Evolutionary conservation across 1,140 invertebrate species (phyloP).

Genomic region (Ruditapes philippinarum): DNA sequence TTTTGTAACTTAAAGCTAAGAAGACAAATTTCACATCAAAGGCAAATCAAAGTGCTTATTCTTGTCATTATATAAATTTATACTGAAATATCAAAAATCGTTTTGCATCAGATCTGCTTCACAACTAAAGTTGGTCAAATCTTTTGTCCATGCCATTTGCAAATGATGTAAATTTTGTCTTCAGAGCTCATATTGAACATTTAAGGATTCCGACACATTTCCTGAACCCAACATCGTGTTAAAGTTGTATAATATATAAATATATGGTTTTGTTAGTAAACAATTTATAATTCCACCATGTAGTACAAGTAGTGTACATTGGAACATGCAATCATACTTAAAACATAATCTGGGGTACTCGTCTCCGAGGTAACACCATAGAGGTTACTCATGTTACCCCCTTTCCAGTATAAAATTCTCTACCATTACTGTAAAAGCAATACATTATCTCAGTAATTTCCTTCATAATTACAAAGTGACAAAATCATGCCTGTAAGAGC

Average conservation of each 20-base stretch:
- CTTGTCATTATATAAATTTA: too few species aligned
- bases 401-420: conserved; percentile 59
- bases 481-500: too few species aligned
- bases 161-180: too few species aligned
- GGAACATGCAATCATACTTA: conserved; percentile 36
- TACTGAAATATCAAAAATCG: too few species aligned
- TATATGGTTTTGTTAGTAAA: background rate
- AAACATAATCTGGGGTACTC: background rate
- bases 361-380: conserved; percentile 25
- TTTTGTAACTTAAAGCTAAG: too few species aligned
- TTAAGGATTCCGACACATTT: background rate
- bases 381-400: conserved; percentile 46
- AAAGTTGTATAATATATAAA: background rate
- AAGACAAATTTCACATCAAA: too few species aligned
- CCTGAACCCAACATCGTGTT: background rate
- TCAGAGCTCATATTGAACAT: background rate
- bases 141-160: too few species aligned
- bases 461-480: too few species aligned
- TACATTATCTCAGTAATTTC: too few species aligned
- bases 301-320: background rate
- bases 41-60: too few species aligned
- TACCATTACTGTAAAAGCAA: conserved; percentile 46
- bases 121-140: too few species aligned
- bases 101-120: too few species aligned
- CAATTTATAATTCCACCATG: background rate